A percentile compares a stretch with the other conserved stretches of the same genome.
phyloP scores from a whole-genome alignment of 2,888 invertebrate genomes.

The Ennomos fuscantarius region DNA sequence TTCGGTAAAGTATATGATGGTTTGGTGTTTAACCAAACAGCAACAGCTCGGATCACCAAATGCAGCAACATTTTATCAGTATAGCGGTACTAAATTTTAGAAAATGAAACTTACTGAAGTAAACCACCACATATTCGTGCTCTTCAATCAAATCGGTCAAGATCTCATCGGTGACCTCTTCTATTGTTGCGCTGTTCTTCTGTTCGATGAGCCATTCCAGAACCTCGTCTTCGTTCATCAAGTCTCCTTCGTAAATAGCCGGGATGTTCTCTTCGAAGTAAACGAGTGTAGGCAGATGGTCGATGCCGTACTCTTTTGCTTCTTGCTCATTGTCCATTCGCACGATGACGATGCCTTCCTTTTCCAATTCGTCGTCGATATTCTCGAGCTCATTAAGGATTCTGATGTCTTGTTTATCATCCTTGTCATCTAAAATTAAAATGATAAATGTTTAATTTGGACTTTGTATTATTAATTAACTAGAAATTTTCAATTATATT shows the following conservation, averaged over 20 bases:
- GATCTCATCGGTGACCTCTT: slow-evolving; percentile 97
- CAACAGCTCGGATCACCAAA: too few species aligned
- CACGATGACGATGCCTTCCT: slow-evolving; percentile 95
- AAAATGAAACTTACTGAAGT: slow-evolving; percentile 89
- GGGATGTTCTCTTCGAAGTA: slow-evolving; percentile 97
- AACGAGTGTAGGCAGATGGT: slow-evolving; percentile 93
- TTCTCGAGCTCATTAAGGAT: slow-evolving; percentile 95
- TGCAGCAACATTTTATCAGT: too few species aligned
- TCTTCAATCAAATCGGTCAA: slow-evolving; percentile 93
- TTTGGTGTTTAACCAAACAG: too few species aligned
- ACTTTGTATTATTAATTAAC: too few species aligned
- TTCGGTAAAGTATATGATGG: slow-evolving; percentile 6
- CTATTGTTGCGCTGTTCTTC: slow-evolving; percentile 95
- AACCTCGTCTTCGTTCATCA: slow-evolving; percentile 96
- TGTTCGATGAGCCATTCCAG: slow-evolving; percentile 95
- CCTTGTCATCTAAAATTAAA: slow-evolving; percentile 90
- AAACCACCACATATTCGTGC: slow-evolving; percentile 97
- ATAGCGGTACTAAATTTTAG: too few species aligned
- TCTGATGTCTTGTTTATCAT: slow-evolving; percentile 94
- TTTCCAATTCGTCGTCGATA: slow-evolving; percentile 95
- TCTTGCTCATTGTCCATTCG: slow-evolving; percentile 95
- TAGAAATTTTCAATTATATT: not conserved
- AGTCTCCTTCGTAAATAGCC: slow-evolving; percentile 95
- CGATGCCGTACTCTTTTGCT: slow-evolving; percentile 95
- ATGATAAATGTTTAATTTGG: too few species aligned